These are phyloP conservation scores for Clitarchus hookeri DNA, from an alignment of 2,888 invertebrate genomes.

Conservation along the genomic window DNA sequence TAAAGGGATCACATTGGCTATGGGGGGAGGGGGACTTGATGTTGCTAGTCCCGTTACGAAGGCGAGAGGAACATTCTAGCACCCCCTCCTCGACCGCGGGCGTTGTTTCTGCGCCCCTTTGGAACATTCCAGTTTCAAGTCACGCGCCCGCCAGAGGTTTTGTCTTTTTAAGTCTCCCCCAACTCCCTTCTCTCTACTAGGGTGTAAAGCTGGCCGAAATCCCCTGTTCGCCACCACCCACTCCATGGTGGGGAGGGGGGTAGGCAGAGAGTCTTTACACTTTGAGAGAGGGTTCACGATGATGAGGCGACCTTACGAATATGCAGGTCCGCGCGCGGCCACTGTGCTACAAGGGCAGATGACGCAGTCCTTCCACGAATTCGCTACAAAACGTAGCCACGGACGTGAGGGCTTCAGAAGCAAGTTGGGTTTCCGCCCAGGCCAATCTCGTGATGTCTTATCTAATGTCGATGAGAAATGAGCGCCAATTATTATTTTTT, in stretches of 20 bases:
- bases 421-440: too few species aligned
- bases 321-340: background rate
- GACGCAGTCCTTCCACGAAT: background rate
- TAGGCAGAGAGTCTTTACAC: background rate
- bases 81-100: background rate
- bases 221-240: background rate
- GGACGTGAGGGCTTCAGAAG: too few species aligned
- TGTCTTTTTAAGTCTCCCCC: conserved; percentile 1
- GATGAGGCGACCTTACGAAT: conserved; percentile 7
- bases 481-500: too few species aligned
- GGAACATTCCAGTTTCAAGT: background rate
- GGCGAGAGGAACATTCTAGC: conserved; percentile 3
- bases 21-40: background rate
- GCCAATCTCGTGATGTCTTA: too few species aligned
- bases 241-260: background rate
- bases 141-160: conserved; percentile 4
- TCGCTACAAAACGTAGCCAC: too few species aligned
- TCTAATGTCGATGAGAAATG: too few species aligned
- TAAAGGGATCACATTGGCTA: background rate
- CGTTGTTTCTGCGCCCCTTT: too few species aligned
- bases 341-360: background rate
- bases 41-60: background rate
- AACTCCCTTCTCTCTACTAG: background rate
- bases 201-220: background rate
- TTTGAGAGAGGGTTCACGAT: background rate